phyloP scores from a whole-genome alignment of 2,888 invertebrate species.

The Maniola hyperantus region DNA sequence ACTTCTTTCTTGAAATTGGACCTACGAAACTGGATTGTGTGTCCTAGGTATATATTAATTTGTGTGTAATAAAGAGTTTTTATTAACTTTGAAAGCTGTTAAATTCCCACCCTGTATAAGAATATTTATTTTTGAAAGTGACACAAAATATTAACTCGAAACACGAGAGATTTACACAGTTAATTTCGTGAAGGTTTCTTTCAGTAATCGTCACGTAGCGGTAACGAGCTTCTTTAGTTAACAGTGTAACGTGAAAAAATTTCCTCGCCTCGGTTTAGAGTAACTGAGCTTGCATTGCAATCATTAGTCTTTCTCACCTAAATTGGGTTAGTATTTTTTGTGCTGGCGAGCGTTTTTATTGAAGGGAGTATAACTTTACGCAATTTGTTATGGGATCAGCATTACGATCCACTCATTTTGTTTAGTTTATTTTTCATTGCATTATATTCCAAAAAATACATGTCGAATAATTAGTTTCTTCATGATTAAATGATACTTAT shows the following conservation, averaged over 20 bases:
- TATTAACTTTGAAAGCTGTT: no score
- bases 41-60: no score
- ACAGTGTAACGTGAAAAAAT: conserved; percentile 78
- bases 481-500: no score
- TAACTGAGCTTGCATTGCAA: conserved; percentile 37
- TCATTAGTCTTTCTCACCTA: conserved; percentile 26
- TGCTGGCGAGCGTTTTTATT: conserved; percentile 26
- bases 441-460: no score
- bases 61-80: no score
- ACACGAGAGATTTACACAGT: conserved; percentile 60
- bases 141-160: conserved; percentile 37
- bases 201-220: conserved; percentile 77
- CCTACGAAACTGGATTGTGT: no score
- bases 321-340: conserved; percentile 32
- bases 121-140: conserved; percentile 37
- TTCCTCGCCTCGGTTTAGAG: conserved; percentile 43
- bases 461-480: no score
- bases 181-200: conserved; percentile 66
- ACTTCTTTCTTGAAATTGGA: no score
- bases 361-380: conserved; percentile 1
- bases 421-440: no score
- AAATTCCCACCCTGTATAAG: conserved; percentile 1
- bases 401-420: no score
- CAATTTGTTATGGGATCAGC: no score
- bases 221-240: conserved; percentile 78